Evolutionary conservation across 2,888 invertebrate genomes (phyloP).

Genomic region (Yponomeuta plumbellus): DNA sequence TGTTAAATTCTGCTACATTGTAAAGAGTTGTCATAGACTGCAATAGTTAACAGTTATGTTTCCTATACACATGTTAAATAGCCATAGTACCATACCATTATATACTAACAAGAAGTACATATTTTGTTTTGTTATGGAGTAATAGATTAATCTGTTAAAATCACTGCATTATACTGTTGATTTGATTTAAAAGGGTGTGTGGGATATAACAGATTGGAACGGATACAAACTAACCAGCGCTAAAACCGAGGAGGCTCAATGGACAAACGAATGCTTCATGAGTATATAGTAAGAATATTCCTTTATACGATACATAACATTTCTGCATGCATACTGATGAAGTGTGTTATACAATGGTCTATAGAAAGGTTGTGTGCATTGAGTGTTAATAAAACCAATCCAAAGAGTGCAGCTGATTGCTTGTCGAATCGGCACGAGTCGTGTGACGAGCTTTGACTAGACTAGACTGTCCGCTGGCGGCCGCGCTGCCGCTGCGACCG

Average conservation of each 20-base stretch:
- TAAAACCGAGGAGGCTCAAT: constrained; percentile 60
- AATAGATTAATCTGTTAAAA: constrained; percentile 67
- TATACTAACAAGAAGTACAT: constrained; percentile 53
- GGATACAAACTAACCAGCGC: constrained; percentile 46
- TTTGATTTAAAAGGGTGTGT: constrained; percentile 56
- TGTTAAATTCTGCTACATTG: constrained; percentile 46
- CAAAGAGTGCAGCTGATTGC: constrained; percentile 47
- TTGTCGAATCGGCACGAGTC: neutral
- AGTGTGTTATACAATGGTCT: constrained; percentile 38
- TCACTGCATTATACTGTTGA: constrained; percentile 49
- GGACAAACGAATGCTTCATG: constrained; percentile 49
- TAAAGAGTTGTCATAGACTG: constrained; percentile 48
- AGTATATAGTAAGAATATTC: constrained; percentile 48
- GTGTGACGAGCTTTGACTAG: constrained; percentile 35
- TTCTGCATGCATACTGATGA: constrained; percentile 44
- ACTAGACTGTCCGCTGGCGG: constrained; percentile 26
- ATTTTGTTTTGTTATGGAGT: constrained; percentile 67
- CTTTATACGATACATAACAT: constrained; percentile 42
- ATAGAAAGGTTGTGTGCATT: constrained; percentile 39
- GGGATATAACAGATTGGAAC: constrained; percentile 43
- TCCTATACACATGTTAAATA: constrained; percentile 58
- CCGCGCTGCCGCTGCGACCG: constrained; percentile 20
- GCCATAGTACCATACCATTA: constrained; percentile 50
- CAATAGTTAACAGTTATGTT: constrained; percentile 58
- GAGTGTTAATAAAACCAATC: constrained; percentile 55